These are phyloP conservation scores for Triplophysa siluroides DNA, from an alignment of 2,113 vertebrate genomes.

Conservation along the genomic window DNA sequence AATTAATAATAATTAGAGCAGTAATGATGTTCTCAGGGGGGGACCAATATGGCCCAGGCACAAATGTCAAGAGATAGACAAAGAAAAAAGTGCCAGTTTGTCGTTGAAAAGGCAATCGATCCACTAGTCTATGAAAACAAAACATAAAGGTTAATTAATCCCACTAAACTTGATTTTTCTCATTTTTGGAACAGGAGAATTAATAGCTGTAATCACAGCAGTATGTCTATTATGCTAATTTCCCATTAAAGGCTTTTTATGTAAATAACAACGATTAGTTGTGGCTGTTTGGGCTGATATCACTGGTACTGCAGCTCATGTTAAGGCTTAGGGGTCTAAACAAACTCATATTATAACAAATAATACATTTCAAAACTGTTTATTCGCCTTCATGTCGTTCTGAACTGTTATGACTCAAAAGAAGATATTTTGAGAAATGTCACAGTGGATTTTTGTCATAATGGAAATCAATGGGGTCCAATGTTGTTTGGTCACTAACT, in stretches of 20 bases:
- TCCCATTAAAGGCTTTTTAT: neutral
- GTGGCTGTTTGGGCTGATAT: neutral
- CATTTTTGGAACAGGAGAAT: neutral
- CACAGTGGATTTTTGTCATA: too few relatives aligned
- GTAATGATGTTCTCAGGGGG: slow-evolving; percentile 23
- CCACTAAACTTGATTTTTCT: slow-evolving; percentile 4
- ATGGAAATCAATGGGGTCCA: too few relatives aligned
- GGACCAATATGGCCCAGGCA: slow-evolving; percentile 22
- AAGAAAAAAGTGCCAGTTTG: neutral
- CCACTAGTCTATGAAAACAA: slow-evolving; percentile 20
- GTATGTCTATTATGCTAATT: slow-evolving; percentile 14
- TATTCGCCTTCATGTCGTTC: too few relatives aligned
- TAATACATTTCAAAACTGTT: too few relatives aligned
- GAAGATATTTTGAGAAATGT: too few relatives aligned
- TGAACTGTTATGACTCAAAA: too few relatives aligned
- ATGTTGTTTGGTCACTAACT: too few relatives aligned
- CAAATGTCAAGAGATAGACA: slow-evolving; percentile 15
- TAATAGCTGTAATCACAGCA: neutral
- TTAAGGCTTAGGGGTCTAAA: neutral
- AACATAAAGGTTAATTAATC: slow-evolving; percentile 27
- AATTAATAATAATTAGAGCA: slow-evolving; percentile 31
- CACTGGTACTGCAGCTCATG: neutral
- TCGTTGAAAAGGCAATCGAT: slow-evolving; percentile 10
- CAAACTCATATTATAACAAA: neutral
- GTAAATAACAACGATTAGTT: neutral